A percentile compares a stretch with the other conserved stretches of the same genome.
These are phyloP conservation scores for Oncorhynchus tshawytscha DNA, from an alignment of 2,113 vertebrate genomes.

Conservation along the genomic window DNA sequence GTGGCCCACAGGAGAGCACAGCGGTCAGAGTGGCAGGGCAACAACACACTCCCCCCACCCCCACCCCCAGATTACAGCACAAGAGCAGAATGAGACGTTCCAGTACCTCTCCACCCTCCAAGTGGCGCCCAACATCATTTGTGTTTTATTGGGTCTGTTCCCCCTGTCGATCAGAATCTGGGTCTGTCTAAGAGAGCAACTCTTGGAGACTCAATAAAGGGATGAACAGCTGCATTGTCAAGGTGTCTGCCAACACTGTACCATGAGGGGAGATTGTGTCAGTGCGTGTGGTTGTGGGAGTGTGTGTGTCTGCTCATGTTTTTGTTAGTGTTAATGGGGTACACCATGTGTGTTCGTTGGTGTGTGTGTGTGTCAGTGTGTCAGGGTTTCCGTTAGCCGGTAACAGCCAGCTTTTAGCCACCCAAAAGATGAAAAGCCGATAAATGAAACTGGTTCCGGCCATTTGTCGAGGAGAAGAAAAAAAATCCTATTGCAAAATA, in stretches of 20 bases:
- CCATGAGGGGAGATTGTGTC: background rate
- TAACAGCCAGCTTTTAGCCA: no score
- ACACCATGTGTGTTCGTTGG: background rate
- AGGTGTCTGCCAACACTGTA: background rate
- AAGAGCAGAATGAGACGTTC: background rate
- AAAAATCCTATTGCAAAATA: no score
- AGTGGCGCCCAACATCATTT: background rate
- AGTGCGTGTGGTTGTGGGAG: background rate
- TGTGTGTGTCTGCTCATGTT: no score
- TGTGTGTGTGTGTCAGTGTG: conserved; percentile 13
- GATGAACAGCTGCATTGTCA: background rate
- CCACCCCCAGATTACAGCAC: background rate
- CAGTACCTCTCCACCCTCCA: background rate
- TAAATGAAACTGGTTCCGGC: no score
- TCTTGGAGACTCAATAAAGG: background rate
- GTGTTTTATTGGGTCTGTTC: conserved; percentile 1
- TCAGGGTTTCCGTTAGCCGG: background rate
- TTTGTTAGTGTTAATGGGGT: no score
- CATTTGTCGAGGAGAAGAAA: no score
- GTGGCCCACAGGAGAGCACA: background rate
- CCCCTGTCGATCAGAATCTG: background rate
- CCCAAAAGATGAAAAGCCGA: no score
- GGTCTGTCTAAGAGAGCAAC: background rate
- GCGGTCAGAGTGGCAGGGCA: background rate
- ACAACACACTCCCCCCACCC: background rate